A percentile compares a stretch with the other conserved stretches of the same genome.
phyloP scores from a whole-genome alignment of 2,888 invertebrate genomes.

The Tipula helvola region DNA sequence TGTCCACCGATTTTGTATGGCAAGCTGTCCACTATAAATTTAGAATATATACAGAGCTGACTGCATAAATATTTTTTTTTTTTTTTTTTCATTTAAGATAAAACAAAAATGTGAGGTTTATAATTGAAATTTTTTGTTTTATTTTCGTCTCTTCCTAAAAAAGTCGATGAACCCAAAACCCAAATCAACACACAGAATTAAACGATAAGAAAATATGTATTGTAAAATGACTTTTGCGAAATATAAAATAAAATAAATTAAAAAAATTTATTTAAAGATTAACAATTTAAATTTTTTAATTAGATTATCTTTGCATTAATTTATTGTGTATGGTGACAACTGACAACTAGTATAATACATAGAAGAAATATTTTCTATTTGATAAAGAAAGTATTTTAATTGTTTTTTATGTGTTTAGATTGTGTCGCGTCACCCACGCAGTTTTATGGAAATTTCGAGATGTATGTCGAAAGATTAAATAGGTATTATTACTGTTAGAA shows the following conservation, averaged over 20 bases:
- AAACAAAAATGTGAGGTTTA: not conserved
- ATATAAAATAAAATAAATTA: not conserved
- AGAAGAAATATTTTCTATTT: not conserved
- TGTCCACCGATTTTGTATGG: not conserved
- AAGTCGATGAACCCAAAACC: not conserved
- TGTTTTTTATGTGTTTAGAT: not conserved
- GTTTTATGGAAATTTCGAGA: not conserved
- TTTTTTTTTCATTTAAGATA: not conserved
- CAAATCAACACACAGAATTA: not conserved
- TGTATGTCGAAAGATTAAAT: not conserved
- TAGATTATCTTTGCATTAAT: not conserved
- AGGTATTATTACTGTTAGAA: not conserved
- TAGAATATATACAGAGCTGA: not conserved
- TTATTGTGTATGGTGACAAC: not conserved
- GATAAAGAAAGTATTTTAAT: not conserved
- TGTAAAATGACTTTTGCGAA: not conserved
- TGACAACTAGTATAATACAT: not conserved
- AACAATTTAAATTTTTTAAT: not conserved
- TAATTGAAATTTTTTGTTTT: not conserved
- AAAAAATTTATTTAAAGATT: not conserved
- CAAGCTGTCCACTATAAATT: not conserved
- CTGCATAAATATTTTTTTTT: not conserved
- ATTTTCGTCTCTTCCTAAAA: not conserved
- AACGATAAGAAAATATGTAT: not conserved
- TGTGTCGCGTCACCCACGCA: not conserved